These are phyloP conservation scores for Edolisoma coerulescens DNA, from an alignment of 2,113 vertebrate genomes.

Conservation along the genomic window DNA sequence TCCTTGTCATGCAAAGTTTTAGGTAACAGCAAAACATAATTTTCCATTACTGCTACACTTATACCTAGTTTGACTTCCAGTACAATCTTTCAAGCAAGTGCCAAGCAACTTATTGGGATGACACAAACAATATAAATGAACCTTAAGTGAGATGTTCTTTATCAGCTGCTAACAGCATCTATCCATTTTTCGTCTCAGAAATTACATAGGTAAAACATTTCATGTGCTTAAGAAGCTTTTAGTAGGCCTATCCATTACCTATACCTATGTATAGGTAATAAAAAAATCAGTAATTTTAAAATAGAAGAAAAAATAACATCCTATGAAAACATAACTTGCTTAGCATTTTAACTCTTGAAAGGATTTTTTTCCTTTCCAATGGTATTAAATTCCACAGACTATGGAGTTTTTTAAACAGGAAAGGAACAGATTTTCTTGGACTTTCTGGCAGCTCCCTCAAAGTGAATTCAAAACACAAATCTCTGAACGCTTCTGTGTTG, in stretches of 20 bases:
- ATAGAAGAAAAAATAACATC: background rate
- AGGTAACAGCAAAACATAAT: background rate
- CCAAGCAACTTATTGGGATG: conserved; percentile 10
- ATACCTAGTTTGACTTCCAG: background rate
- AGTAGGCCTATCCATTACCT: background rate
- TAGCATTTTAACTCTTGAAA: background rate
- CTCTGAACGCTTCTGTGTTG: background rate
- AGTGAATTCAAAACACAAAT: background rate
- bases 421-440: background rate
- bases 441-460: background rate
- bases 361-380: background rate
- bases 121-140: background rate
- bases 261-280: background rate
- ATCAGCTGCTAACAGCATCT: background rate
- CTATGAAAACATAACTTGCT: background rate
- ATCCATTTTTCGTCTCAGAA: background rate
- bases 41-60: background rate
- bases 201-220: background rate
- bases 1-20: conserved; percentile 7
- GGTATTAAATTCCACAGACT: background rate
- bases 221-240: background rate
- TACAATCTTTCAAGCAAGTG: background rate
- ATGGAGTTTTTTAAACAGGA: background rate
- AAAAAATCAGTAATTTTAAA: background rate
- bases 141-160: background rate